phyloP scores from a whole-genome alignment of 2,888 invertebrate species.

The Chloromyia formosa region DNA sequence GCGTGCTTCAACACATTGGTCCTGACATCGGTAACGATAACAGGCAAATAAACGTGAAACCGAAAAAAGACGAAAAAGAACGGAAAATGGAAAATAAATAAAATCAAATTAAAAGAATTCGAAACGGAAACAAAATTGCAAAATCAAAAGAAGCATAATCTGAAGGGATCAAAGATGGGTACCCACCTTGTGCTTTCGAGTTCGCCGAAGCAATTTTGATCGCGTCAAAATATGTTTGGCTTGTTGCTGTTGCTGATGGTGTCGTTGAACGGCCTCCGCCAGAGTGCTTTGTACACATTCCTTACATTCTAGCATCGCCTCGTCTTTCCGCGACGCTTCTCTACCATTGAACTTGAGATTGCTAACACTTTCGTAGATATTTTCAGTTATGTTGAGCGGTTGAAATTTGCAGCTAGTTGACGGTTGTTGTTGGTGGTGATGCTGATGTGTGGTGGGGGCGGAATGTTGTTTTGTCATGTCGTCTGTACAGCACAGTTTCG shows the following conservation, averaged over 20 bases:
- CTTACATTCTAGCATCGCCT: constrained; percentile 45
- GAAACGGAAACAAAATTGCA: constrained; percentile 32
- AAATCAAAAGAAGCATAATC: constrained; percentile 35
- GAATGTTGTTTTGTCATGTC: constrained; percentile 51
- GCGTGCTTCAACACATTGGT: constrained; percentile 61
- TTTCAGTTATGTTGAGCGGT: constrained; percentile 51
- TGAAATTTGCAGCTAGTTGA: constrained; percentile 46
- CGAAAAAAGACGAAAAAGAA: constrained; percentile 48
- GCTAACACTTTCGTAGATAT: constrained; percentile 62
- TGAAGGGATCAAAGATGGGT: not conserved
- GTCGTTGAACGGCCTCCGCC: constrained; percentile 37
- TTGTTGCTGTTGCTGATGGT: constrained; percentile 34
- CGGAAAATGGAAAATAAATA: constrained; percentile 47
- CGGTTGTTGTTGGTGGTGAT: constrained; percentile 46
- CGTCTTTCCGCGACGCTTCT: constrained; percentile 42
- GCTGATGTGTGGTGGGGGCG: constrained; percentile 50
- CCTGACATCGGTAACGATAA: constrained; percentile 54
- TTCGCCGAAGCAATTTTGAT: constrained; percentile 62
- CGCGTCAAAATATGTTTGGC: constrained; percentile 59
- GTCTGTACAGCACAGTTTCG: constrained; percentile 44
- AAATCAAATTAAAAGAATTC: constrained; percentile 37
- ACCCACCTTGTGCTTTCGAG: constrained; percentile 63
- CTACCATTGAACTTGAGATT: constrained; percentile 59
- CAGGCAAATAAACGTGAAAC: constrained; percentile 51
- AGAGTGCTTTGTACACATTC: constrained; percentile 46